phyloP scores from a whole-genome alignment of 2,888 invertebrate genomes.

The Ommatoiulus sabulosus region DNA sequence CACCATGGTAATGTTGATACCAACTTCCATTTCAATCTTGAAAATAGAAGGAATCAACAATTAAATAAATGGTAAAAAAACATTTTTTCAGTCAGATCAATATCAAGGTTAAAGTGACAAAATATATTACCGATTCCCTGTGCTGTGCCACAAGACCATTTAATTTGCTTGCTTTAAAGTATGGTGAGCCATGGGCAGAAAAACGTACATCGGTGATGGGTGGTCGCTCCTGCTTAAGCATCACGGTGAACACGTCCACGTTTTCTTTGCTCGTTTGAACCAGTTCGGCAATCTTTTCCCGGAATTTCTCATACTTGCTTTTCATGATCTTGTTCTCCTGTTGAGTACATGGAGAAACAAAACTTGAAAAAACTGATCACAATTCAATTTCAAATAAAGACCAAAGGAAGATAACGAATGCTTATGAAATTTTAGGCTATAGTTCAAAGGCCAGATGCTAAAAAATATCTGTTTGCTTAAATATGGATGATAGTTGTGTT shows the following conservation, averaged over 20 bases:
- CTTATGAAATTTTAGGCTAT: too few species aligned
- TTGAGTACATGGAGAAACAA: slow-evolving; percentile 10
- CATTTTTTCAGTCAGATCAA: too few species aligned
- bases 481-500: too few species aligned
- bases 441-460: too few species aligned
- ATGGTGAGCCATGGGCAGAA: slow-evolving; percentile 95
- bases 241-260: slow-evolving; percentile 97
- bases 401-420: too few species aligned
- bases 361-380: neutral
- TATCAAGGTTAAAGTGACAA: neutral
- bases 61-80: neutral
- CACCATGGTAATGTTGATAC: slow-evolving; percentile 96
- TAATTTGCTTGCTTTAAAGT: slow-evolving; percentile 92
- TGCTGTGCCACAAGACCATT: slow-evolving; percentile 95
- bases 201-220: slow-evolving; percentile 92
- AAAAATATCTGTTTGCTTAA: too few species aligned
- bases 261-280: slow-evolving; percentile 87
- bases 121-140: slow-evolving; percentile 77
- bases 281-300: slow-evolving; percentile 85
- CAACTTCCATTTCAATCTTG: slow-evolving; percentile 90
- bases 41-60: neutral
- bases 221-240: slow-evolving; percentile 82
- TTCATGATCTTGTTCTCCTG: slow-evolving; percentile 82
- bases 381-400: too few species aligned
- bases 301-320: slow-evolving; percentile 90